A percentile compares a stretch with the other conserved stretches of the same genome.
Conservation (phyloP, 92 coral and sea anemone genomes). For the Epizoanthus rinbou region DNA sequence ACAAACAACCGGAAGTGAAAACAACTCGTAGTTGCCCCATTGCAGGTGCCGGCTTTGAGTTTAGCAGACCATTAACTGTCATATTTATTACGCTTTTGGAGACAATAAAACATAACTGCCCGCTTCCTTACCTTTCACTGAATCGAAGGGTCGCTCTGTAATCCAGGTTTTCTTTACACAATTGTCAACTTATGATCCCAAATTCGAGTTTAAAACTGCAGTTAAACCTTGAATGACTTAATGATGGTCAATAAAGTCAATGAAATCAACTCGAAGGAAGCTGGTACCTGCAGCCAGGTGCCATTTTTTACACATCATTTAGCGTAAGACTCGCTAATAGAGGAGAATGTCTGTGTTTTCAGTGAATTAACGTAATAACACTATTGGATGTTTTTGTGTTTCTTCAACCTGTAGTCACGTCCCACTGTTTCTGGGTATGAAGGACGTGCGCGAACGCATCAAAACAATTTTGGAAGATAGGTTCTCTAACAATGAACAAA, state of each 20-base stretch:
- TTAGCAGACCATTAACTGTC: neutral
- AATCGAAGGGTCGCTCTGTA: neutral
- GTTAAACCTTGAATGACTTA: conserved; percentile 22
- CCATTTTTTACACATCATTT: conserved; percentile 13
- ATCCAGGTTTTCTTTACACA: neutral
- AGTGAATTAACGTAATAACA: neutral
- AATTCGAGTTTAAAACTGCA: neutral
- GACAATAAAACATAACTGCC: neutral
- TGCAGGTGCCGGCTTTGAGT: conserved; percentile 11
- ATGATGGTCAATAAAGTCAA: conserved; percentile 17
- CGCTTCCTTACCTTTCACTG: neutral
- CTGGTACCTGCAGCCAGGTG: conserved; percentile 37
- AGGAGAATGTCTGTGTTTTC: conserved; percentile 21
- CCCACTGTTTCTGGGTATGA: neutral
- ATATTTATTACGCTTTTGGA: neutral
- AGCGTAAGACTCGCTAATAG: conserved; percentile 47
- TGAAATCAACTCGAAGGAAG: conserved; percentile 43
- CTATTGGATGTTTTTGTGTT: conserved; percentile 17
- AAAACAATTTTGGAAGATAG: neutral
- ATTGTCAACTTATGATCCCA: neutral
- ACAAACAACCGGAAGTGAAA: conserved; percentile 29
- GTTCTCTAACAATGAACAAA: neutral
- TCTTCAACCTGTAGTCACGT: conserved; percentile 13
- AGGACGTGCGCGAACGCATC: conserved; percentile 2
- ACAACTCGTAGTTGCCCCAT: conserved; percentile 3